phyloP scores from a whole-genome alignment of 30 jellyfish, hydroid and myxozoan species.

The Mastigias papua region DNA sequence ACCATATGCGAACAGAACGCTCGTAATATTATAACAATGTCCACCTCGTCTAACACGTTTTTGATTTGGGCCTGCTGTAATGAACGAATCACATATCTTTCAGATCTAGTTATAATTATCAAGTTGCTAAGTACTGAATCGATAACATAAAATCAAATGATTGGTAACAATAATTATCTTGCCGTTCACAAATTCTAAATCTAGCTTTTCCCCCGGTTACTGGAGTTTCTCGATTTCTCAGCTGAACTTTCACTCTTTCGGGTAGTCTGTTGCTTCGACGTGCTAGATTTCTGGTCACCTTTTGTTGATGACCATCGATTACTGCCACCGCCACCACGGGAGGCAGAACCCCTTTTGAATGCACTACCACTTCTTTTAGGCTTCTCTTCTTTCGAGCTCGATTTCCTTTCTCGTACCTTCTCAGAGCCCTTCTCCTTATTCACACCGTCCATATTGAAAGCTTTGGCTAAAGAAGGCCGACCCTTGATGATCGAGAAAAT shows the following conservation, averaged over 20 bases:
- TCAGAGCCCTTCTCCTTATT: slow-evolving; percentile 34
- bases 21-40: too few relatives aligned
- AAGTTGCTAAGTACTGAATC: slow-evolving; percentile 20
- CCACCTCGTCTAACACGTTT: background rate
- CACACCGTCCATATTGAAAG: slow-evolving; percentile 35
- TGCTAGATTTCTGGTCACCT: slow-evolving; percentile 38
- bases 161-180: slow-evolving; percentile 9
- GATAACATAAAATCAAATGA: slow-evolving; percentile 36
- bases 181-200: background rate
- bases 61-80: background rate
- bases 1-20: too few relatives aligned
- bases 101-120: slow-evolving; percentile 9
- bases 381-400: slow-evolving; percentile 31
- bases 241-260: slow-evolving; percentile 23
- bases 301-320: slow-evolving; percentile 43
- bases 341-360: background rate
- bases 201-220: slow-evolving; percentile 31
- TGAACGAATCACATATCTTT: slow-evolving; percentile 6
- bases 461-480: slow-evolving; percentile 74
- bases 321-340: slow-evolving; percentile 41
- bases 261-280: slow-evolving; percentile 18
- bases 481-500: slow-evolving; percentile 50
- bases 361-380: slow-evolving; percentile 22
- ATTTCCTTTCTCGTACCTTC: slow-evolving; percentile 16
- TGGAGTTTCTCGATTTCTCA: slow-evolving; percentile 15